Percentiles rank a stretch among this genome's conserved stretches.
Evolutionary conservation across 2,113 vertebrate genomes (phyloP).

Genomic region (Eublepharis macularius): DNA sequence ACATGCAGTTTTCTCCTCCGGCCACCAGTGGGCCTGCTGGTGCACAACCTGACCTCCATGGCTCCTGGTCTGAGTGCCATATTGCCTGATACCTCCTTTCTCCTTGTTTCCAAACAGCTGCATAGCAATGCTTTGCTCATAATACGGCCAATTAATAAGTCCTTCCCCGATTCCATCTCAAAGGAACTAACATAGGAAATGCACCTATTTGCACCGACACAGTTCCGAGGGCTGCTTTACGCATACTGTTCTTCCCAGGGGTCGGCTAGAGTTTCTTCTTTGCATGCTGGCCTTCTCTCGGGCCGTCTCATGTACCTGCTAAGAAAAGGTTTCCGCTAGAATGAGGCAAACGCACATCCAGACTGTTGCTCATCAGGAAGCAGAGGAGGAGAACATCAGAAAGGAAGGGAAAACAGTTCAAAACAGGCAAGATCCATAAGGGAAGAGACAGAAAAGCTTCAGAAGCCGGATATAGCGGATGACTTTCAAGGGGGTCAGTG

Average conservation of each 20-base stretch:
- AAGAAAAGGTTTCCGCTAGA: conserved; percentile 81
- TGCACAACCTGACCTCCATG: too few species aligned
- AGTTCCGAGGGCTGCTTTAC: conserved; percentile 51
- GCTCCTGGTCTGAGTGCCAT: too few species aligned
- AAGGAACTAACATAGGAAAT: conserved; percentile 80
- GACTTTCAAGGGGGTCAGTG: conserved; percentile 28
- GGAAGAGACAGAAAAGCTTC: conserved; percentile 37
- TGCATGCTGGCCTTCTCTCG: not conserved
- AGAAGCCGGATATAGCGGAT: not conserved
- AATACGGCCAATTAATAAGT: not conserved
- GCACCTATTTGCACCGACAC: conserved; percentile 75
- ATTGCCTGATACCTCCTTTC: too few species aligned
- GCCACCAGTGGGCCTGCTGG: too few species aligned
- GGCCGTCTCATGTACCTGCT: conserved; percentile 75
- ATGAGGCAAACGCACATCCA: conserved; percentile 53
- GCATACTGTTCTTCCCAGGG: not conserved
- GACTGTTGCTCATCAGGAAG: conserved; percentile 25
- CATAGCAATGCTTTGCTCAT: not conserved
- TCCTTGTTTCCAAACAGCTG: too few species aligned
- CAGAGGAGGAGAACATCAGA: conserved; percentile 31
- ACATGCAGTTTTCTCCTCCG: too few species aligned
- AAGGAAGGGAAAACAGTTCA: conserved; percentile 47
- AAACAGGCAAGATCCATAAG: conserved; percentile 35
- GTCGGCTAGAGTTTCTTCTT: not conserved
- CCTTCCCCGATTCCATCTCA: conserved; percentile 69